A percentile compares a stretch with the other conserved stretches of the same genome.
phyloP scores from a whole-genome alignment of 2,797 vertebrate species.

The Lycodopsis pacificus region DNA sequence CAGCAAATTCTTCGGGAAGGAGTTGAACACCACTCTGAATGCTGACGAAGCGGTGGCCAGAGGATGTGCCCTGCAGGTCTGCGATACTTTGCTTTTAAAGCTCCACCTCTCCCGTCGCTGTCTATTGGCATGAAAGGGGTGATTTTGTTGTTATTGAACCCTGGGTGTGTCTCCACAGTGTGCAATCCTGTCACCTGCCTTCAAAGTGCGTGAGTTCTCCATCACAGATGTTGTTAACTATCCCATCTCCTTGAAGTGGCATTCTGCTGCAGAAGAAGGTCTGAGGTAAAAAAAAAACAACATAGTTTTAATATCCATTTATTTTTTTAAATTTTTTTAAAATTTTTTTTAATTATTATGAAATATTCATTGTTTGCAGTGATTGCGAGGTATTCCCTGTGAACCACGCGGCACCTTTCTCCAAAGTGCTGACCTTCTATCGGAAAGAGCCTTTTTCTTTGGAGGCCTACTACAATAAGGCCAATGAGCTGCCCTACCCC shows the following conservation, averaged over 20 bases:
- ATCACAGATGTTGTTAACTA: conserved; percentile 94
- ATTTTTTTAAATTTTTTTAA: neutral
- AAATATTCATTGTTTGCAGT: conserved; percentile 75
- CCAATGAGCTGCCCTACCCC: conserved; percentile 93
- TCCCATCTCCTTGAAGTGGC: conserved; percentile 96
- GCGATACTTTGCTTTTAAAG: neutral
- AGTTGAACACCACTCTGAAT: conserved; percentile 95
- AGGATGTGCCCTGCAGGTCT: conserved; percentile 96
- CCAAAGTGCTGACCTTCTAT: conserved; percentile 98
- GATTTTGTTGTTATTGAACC: neutral
- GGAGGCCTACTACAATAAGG: conserved; percentile 93
- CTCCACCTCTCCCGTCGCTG: neutral
- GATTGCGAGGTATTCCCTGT: conserved; percentile 97
- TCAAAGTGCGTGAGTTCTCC: conserved; percentile 99
- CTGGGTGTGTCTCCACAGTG: conserved; percentile 84
- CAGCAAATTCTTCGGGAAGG: conserved; percentile 97
- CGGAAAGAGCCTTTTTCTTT: conserved; percentile 95
- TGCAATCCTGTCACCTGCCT: conserved; percentile 97
- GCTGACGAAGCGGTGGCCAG: conserved; percentile 97
- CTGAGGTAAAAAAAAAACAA: conserved; percentile 83
- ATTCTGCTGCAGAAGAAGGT: conserved; percentile 95
- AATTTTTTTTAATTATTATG: neutral
- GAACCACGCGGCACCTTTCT: conserved; percentile 96
- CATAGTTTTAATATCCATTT: neutral
- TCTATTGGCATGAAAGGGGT: neutral